Conservation (phyloP, 2,113 vertebrate species). For the Dromas ardeola region DNA sequence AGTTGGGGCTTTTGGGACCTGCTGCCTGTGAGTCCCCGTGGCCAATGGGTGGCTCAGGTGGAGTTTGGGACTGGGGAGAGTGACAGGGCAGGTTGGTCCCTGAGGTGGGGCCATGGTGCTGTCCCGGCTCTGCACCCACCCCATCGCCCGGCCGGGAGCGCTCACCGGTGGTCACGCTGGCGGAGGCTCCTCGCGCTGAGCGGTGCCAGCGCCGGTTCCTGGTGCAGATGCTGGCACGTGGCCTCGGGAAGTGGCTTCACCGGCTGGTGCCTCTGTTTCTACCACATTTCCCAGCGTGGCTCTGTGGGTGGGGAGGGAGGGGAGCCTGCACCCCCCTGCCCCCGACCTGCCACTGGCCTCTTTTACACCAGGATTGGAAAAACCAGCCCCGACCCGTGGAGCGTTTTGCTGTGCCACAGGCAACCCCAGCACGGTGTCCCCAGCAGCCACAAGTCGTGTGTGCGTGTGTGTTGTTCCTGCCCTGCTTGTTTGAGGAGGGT, state of each 20-base stretch:
- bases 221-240: background rate
- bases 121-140: background rate
- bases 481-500: background rate
- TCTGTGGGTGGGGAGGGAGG: too few species aligned
- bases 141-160: fast-evolving
- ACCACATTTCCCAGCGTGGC: fast-evolving
- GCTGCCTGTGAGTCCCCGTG: fast-evolving
- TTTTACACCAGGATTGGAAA: background rate
- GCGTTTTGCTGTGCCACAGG: background rate
- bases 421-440: background rate
- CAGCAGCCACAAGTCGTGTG: fast-evolving
- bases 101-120: background rate
- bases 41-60: background rate
- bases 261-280: background rate
- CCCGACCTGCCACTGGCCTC: fast-evolving
- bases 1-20: fast-evolving
- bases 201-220: fast-evolving
- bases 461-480: background rate
- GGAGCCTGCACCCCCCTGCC: background rate
- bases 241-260: background rate
- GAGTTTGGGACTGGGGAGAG: background rate
- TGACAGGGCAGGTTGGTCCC: background rate
- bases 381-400: background rate
- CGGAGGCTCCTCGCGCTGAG: fast-evolving
- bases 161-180: fast-evolving